These are phyloP conservation scores for Myotis pilosus DNA, from an alignment of 2,797 vertebrate genomes.

Conservation along the genomic window DNA sequence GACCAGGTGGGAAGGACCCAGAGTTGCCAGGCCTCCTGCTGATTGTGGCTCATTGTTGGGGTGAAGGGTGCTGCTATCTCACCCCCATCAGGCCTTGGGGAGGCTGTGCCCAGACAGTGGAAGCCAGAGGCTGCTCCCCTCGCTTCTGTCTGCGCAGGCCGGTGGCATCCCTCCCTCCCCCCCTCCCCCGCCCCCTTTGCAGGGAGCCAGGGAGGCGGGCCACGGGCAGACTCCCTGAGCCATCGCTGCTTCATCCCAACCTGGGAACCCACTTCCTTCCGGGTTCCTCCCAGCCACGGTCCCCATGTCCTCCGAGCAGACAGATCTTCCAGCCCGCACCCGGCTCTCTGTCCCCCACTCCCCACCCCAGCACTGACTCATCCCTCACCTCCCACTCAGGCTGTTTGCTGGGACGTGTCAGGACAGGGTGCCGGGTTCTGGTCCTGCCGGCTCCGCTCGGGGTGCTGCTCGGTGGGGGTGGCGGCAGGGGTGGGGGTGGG, in stretches of 20 bases:
- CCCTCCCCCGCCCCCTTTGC: background rate
- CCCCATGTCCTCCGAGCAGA: background rate
- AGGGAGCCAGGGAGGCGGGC: background rate
- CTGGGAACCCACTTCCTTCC: background rate
- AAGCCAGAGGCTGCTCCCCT: background rate
- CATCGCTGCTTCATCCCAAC: conserved; percentile 1
- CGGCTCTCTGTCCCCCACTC: background rate
- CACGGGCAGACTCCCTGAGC: background rate
- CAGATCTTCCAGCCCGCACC: background rate
- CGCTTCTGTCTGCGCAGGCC: background rate
- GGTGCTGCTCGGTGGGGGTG: conserved; percentile 70
- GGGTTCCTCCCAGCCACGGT: conserved; percentile 1
- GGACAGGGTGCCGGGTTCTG: conserved; percentile 80
- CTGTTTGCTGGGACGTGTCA: conserved; percentile 75
- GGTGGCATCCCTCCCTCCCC: background rate
- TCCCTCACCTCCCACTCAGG: conserved; percentile 63
- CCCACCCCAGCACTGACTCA: conserved; percentile 55
- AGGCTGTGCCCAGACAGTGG: background rate
- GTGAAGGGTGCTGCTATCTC: background rate
- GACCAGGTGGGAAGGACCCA: background rate
- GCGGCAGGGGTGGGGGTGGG: conserved; percentile 52
- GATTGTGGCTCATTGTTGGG: background rate
- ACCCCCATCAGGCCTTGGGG: background rate
- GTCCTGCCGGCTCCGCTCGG: conserved; percentile 79
- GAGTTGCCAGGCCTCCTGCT: background rate